phyloP scores from a whole-genome alignment of 2,113 vertebrate genomes.

The Murina feae region DNA sequence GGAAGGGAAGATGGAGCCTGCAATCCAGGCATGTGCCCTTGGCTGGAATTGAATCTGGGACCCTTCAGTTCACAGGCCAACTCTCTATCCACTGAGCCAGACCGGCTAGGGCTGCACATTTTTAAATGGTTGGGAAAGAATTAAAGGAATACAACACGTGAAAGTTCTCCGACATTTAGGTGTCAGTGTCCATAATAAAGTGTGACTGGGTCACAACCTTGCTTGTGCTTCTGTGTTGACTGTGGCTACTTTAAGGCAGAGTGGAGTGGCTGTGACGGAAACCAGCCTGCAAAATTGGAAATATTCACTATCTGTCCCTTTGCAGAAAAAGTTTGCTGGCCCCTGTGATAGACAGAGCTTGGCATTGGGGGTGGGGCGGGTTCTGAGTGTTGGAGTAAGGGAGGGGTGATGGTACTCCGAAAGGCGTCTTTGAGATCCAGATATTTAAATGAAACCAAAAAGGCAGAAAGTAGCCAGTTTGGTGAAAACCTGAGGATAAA shows the following conservation, averaged over 20 bases:
- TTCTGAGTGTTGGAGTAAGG: not conserved
- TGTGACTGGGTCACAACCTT: not conserved
- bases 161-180: not conserved
- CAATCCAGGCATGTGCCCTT: no score
- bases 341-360: not conserved
- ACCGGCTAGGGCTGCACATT: no score
- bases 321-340: not conserved
- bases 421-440: not conserved
- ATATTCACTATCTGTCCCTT: not conserved
- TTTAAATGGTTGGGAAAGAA: not conserved
- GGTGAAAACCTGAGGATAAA: not conserved
- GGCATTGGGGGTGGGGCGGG: not conserved
- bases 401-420: not conserved
- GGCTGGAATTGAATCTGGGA: no score
- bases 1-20: no score
- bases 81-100: no score
- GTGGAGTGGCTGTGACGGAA: not conserved
- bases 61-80: no score
- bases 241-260: not conserved
- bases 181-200: not conserved
- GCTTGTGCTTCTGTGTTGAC: fast-evolving
- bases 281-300: not conserved
- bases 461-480: not conserved
- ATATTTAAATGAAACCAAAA: not conserved
- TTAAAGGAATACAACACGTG: not conserved